These are phyloP conservation scores for Spondyliosoma cantharus DNA, from an alignment of 2,797 vertebrate genomes.

Conservation along the genomic window DNA sequence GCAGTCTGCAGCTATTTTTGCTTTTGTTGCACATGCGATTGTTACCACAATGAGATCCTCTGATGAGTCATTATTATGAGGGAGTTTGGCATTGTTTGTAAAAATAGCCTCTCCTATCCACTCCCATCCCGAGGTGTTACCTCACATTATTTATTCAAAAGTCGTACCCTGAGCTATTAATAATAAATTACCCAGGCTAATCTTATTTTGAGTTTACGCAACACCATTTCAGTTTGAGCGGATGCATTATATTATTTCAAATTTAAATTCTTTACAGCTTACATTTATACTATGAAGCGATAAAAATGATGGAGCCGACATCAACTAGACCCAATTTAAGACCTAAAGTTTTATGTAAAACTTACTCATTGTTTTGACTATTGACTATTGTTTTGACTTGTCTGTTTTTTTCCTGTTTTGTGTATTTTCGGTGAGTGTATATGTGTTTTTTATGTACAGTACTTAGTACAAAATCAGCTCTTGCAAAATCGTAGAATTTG, in stretches of 20 bases:
- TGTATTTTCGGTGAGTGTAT: neutral
- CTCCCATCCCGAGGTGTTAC: slow-evolving; percentile 35
- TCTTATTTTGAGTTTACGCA: slow-evolving; percentile 47
- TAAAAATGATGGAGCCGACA: neutral
- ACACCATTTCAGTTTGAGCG: neutral
- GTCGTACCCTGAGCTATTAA: slow-evolving; percentile 33
- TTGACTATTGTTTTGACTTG: neutral
- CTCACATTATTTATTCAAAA: slow-evolving; percentile 57
- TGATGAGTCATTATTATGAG: slow-evolving; percentile 21
- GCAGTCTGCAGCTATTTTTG: neutral
- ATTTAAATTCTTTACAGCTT: neutral
- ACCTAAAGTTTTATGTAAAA: neutral
- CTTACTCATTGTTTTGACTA: no score
- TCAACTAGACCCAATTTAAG: neutral
- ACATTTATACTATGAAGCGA: neutral
- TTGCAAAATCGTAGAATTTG: neutral
- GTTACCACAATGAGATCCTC: neutral
- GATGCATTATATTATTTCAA: neutral
- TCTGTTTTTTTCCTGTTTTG: neutral
- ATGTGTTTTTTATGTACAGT: no score
- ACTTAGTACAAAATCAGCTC: neutral
- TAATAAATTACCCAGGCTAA: slow-evolving; percentile 50
- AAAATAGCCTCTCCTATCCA: slow-evolving; percentile 29
- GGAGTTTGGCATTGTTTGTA: slow-evolving; percentile 6
- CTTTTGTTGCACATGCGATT: neutral